phyloP scores from a whole-genome alignment of 1,140 invertebrate species.

The Maniola jurtina region DNA sequence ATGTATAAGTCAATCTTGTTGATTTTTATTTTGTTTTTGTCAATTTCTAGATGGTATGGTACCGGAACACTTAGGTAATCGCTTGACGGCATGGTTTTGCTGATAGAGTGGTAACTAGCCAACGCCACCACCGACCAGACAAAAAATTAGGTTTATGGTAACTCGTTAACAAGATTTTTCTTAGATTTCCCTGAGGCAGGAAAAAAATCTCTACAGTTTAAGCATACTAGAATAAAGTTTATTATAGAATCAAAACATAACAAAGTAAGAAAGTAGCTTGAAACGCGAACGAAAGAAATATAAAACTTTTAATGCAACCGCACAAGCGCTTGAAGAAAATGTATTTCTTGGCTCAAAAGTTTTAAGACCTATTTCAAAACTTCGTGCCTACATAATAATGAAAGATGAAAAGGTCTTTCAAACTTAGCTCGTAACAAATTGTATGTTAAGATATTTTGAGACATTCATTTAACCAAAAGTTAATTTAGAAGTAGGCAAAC shows the following conservation, averaged over 20 bases:
- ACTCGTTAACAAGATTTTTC: neutral
- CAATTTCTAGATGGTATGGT: too few relatives aligned
- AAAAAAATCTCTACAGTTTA: neutral
- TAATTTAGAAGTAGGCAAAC: too few relatives aligned
- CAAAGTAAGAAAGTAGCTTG: slow-evolving; percentile 6
- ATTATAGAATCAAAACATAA: slow-evolving; percentile 5
- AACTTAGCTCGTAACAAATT: slow-evolving; percentile 1
- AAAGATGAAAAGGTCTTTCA: slow-evolving; percentile 3
- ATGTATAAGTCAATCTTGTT: too few relatives aligned
- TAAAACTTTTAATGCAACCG: slow-evolving; percentile 10
- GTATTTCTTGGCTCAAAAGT: slow-evolving; percentile 1
- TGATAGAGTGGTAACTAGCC: too few relatives aligned
- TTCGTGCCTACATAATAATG: slow-evolving; percentile 7
- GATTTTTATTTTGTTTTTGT: too few relatives aligned
- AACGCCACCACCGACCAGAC: too few relatives aligned
- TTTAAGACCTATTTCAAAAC: slow-evolving; percentile 10
- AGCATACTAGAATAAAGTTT: neutral
- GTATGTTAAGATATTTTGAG: neutral
- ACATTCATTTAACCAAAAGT: neutral
- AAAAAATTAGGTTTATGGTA: neutral
- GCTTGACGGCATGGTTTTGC: too few relatives aligned
- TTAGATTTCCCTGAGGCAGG: neutral
- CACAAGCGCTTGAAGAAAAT: slow-evolving; percentile 3
- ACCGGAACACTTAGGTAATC: too few relatives aligned
- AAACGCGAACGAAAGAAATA: slow-evolving; percentile 1